Conservation (phyloP, 2,797 vertebrate species). For the Necrosyrtes monachus region DNA sequence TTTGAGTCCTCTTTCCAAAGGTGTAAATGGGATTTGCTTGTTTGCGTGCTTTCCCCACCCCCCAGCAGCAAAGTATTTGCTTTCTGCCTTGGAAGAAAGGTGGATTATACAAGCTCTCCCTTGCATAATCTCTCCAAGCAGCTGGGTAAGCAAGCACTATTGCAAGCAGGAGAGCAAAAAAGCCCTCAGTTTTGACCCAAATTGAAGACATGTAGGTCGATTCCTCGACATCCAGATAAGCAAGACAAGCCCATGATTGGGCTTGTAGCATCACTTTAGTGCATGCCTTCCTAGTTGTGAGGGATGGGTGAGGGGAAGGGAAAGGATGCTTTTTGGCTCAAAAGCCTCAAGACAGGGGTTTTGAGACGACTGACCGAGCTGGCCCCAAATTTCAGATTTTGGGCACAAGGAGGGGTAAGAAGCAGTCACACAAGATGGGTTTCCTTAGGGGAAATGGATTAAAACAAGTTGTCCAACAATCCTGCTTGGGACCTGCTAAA, state of each 20-base stretch:
- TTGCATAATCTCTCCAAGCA: background rate
- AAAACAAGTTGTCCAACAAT: background rate
- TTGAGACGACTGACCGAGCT: background rate
- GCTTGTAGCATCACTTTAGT: rapidly evolving
- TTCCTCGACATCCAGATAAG: background rate
- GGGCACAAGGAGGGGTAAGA: background rate
- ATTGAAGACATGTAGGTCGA: background rate
- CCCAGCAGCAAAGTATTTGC: background rate
- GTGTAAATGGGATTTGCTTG: background rate
- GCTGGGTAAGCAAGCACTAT: background rate
- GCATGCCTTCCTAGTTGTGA: rapidly evolving
- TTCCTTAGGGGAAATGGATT: background rate
- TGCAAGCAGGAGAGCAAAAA: background rate
- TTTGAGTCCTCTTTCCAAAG: background rate
- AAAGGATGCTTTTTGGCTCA: background rate
- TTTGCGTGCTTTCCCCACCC: rapidly evolving
- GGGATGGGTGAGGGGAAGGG: background rate
- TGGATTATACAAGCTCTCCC: background rate
- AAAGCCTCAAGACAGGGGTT: background rate
- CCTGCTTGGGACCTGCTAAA: background rate
- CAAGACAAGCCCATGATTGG: background rate
- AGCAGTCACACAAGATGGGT: background rate
- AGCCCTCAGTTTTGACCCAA: background rate
- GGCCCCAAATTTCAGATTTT: background rate
- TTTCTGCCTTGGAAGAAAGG: background rate